Evolutionary conservation across 2,797 vertebrate genomes (phyloP).

Genomic region (Gobio occitaniae): DNA sequence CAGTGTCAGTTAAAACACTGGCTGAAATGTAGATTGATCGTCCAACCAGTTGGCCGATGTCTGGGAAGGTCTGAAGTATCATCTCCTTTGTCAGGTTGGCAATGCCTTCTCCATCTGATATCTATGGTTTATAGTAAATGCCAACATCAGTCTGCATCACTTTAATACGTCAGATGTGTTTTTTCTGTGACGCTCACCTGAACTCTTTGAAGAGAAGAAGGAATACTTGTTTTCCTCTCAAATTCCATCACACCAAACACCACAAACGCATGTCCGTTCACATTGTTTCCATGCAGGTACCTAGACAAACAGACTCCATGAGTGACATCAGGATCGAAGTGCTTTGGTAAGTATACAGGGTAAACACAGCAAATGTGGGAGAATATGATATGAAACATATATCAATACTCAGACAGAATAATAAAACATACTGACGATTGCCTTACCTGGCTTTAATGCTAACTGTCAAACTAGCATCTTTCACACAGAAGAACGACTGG

Average conservation of each 20-base stretch:
- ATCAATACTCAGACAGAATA: not conserved
- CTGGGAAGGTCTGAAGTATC: slow-evolving; percentile 65
- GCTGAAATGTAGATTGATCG: slow-evolving; percentile 37
- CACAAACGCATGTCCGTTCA: slow-evolving; percentile 71
- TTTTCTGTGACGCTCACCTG: slow-evolving; percentile 54
- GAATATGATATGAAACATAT: not conserved
- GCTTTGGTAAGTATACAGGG: not conserved
- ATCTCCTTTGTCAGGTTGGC: slow-evolving; percentile 64
- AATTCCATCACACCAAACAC: slow-evolving; percentile 72
- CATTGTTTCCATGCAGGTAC: slow-evolving; percentile 73
- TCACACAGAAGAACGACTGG: slow-evolving; percentile 70
- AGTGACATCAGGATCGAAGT: not conserved
- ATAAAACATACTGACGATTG: not conserved
- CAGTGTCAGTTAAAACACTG: slow-evolving; percentile 80
- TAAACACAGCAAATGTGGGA: not conserved
- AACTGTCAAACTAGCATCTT: slow-evolving; percentile 58
- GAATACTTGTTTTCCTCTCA: slow-evolving; percentile 63
- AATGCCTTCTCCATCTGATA: slow-evolving; percentile 65
- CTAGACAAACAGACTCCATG: slow-evolving; percentile 49
- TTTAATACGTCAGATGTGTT: not conserved
- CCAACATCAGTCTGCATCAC: not conserved
- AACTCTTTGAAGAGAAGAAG: slow-evolving; percentile 67
- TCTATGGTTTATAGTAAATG: not conserved
- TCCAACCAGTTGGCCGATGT: slow-evolving; percentile 47
- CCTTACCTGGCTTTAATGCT: slow-evolving; percentile 73